Base-by-base conservation (phyloP, 2,113 vertebrate species). In the Microcebus tavaratra region DNA sequence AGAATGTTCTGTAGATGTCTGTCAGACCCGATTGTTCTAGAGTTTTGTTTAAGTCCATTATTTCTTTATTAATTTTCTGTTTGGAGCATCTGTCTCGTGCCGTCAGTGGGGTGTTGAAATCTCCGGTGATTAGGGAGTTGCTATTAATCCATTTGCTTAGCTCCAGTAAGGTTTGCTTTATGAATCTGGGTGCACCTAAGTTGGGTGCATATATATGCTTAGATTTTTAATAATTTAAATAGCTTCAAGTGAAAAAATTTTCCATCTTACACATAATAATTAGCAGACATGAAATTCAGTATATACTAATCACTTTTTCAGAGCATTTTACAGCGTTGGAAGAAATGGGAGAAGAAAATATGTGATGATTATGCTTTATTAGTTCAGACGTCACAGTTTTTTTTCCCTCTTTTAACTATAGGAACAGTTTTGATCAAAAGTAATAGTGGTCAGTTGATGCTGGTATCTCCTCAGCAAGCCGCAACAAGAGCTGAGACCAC, bases 361-460 rank as follows among this genome's bases (percentile, higher is more conserved):
- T 57, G 21, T 68, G 45, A 81, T 91, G 21, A 11, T 87, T 90
- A 67, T 93, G 12, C 65, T 80, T 93, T 50, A 85, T 89, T 82
- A 88, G 17, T 25, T 78, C 34, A 80, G 45, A 84, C 21, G 7
- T 95, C 42, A 94, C 29, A 6, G 73, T 76, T 95, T 80, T 50
- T 45, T 92, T 81, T 96, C 97, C 94, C 27, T 75, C 48, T 97
- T 96, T 97, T 92, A 75, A 53, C 70, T 97, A 81, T 98, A 99
- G 99, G 99, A 97, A 99, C 99, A 98, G 99, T 99, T 98, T 98
- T 99, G 97, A 99, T 99, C 97, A 99, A 99, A 98, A 99, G 99
- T 97, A 99, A 99, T 94, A 99, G 96, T 97, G 99, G 99, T 76
- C 99, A 99, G 87, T 99, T 99, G 94, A 99, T 99, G 99, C 98